phyloP scores from a whole-genome alignment of 2,888 invertebrate species.

The Acronicta psi region DNA sequence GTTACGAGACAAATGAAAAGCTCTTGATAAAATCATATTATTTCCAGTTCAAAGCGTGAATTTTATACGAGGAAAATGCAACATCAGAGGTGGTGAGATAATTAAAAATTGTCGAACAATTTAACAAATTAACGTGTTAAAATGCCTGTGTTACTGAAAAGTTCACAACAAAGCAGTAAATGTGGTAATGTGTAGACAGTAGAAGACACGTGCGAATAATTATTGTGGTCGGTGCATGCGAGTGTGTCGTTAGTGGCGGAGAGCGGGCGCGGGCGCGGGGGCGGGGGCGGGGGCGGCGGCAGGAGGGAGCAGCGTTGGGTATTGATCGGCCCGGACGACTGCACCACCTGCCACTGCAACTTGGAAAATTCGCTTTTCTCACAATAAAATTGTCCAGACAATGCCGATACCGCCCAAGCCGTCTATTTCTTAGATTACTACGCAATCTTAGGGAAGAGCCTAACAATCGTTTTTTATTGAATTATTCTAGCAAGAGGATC shows the following conservation, averaged over 20 bases:
- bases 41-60: not conserved
- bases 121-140: too few species aligned
- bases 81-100: not conserved
- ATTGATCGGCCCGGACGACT: conserved; percentile 76
- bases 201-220: conserved; percentile 16
- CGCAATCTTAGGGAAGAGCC: conserved; percentile 1
- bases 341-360: conserved; percentile 80
- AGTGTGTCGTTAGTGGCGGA: conserved; percentile 40
- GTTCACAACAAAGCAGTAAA: not conserved
- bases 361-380: conserved; percentile 63
- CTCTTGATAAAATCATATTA: not conserved
- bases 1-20: too few species aligned
- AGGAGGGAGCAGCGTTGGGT: conserved; percentile 59
- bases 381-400: conserved; percentile 40
- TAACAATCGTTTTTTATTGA: conserved; percentile 10
- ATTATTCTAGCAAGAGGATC: conserved; percentile 8
- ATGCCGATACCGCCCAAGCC: conserved; percentile 11
- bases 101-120: too few species aligned
- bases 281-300: conserved; percentile 47
- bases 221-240: conserved; percentile 34
- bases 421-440: conserved; percentile 13
- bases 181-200: not conserved
- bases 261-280: conserved; percentile 43
- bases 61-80: not conserved
- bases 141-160: not conserved